These are phyloP conservation scores for Tetanocera ferruginea DNA, from an alignment of 2,888 invertebrate species.

Conservation along the genomic window DNA sequence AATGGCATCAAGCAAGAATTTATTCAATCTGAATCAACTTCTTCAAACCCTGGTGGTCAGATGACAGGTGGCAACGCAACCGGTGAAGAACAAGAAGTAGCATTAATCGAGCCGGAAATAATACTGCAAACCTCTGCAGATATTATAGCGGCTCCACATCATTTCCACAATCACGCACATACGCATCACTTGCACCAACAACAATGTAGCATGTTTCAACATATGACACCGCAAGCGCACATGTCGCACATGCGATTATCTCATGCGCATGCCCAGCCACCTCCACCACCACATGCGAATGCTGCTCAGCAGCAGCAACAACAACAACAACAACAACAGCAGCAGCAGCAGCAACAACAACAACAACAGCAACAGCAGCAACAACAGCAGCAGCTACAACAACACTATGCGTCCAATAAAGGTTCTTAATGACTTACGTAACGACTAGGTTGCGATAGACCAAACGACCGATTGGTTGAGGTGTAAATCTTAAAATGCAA, in stretches of 20 bases:
- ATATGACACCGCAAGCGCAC: conserved; percentile 65
- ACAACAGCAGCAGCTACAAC: conserved; percentile 52
- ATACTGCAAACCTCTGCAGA: conserved; percentile 64
- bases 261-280: conserved; percentile 52
- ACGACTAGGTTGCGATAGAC: conserved; percentile 22
- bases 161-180: conserved; percentile 58
- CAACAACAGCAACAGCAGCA: conserved; percentile 48
- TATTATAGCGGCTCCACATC: conserved; percentile 61
- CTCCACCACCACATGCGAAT: conserved; percentile 54
- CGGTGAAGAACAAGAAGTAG: conserved; percentile 60
- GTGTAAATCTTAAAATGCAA: conserved; percentile 23
- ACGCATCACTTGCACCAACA: conserved; percentile 57
- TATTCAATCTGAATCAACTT: conserved; percentile 33
- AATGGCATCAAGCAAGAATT: conserved; percentile 66
- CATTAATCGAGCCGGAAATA: conserved; percentile 63
- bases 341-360: conserved; percentile 51
- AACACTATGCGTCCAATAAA: conserved; percentile 47
- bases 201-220: conserved; percentile 65
- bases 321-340: conserved; percentile 51
- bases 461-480: background rate
- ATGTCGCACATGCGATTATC: conserved; percentile 63
- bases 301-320: conserved; percentile 47
- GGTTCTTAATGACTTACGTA: conserved; percentile 43
- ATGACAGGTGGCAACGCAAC: conserved; percentile 46
- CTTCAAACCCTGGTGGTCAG: conserved; percentile 27